These are phyloP conservation scores for Pardalotus punctatus DNA, from an alignment of 2,113 vertebrate species.

Conservation along the genomic window DNA sequence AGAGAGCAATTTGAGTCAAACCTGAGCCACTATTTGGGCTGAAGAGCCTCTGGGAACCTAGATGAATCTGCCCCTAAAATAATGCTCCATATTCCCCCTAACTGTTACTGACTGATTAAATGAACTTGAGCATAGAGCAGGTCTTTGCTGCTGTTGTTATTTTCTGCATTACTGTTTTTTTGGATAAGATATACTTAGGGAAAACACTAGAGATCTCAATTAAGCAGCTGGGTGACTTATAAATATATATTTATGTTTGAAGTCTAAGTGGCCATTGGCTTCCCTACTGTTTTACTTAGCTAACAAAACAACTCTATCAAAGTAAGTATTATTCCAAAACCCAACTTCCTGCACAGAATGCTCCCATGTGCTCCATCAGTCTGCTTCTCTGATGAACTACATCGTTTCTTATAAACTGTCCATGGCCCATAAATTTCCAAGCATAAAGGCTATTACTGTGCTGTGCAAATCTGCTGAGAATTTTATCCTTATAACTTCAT, in stretches of 20 bases:
- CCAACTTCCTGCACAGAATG: slow-evolving; percentile 87
- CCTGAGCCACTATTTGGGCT: not conserved
- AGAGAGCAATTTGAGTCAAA: not conserved
- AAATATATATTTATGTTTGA: slow-evolving; percentile 86
- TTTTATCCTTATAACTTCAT: slow-evolving; percentile 74
- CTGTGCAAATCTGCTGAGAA: slow-evolving; percentile 81
- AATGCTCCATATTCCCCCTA: slow-evolving; percentile 32
- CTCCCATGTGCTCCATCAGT: slow-evolving; percentile 84
- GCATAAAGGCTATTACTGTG: slow-evolving; percentile 85
- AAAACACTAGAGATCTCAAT: slow-evolving; percentile 78
- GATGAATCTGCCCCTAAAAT: not conserved
- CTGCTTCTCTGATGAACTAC: slow-evolving; percentile 89
- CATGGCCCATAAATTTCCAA: slow-evolving; percentile 95
- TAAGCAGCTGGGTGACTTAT: slow-evolving; percentile 83
- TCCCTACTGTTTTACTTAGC: slow-evolving; percentile 90
- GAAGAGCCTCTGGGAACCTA: not conserved
- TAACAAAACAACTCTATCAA: slow-evolving; percentile 92
- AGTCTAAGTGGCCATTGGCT: slow-evolving; percentile 88
- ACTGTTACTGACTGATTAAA: slow-evolving; percentile 59
- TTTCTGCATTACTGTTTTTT: slow-evolving; percentile 64
- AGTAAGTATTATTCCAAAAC: slow-evolving; percentile 92
- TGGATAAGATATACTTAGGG: slow-evolving; percentile 63
- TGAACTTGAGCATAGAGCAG: slow-evolving; percentile 30
- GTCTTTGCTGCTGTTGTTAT: slow-evolving; percentile 53
- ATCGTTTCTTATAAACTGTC: slow-evolving; percentile 94